Evolutionary conservation across 2,888 invertebrate genomes (phyloP), one percentile per base, ranked within the genome.

Genomic region (Microctonus brassicae): DNA sequence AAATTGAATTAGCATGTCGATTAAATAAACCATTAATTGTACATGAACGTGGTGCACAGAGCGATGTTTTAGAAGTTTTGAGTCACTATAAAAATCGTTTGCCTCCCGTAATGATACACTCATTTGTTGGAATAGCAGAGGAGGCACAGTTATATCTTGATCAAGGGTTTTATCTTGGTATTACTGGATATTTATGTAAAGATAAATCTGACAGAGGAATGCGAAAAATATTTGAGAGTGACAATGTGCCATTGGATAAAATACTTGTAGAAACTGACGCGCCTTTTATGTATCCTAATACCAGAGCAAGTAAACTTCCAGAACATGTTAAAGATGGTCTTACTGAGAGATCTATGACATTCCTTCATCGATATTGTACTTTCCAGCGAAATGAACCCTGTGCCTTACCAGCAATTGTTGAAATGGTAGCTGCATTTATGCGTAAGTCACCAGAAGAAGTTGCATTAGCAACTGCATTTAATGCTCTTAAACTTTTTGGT

Each of bases 311-410:
- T 34, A 97, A 97, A 88, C 89, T 98, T 83, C 96, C 97, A 57
- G 89, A 93, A 80, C 94, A 95, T 84, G 94, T 97, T 22, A 96
- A 96, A 89, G 94, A 95, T 84, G 93, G 93, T 75, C 90, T 97
- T 73, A 96, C 97, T 26, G 95, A 96, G 88, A 91, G 95, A 85
- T 95, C 95, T 42, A 91, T 93, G 90, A 93, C 91, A 78, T 95
- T 94, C 88, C 90, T 95, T 82, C 94, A 95, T 86, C 92, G 97
- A 78, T 97, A 97, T 89, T 97, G 97, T 89, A 96, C 97, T 76
- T 97, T 97, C 89, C 97, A 97, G 89, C 92, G 98, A 79, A 98
- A 98, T 88, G 98, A 98, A 89, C 98, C 98, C 0, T 97, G 97
- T 88, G 95, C 97, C 57, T 89, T 98, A 78, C 96, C 97, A 10